phyloP scores from a whole-genome alignment of 2,888 invertebrate species.

The Idaea straminata region DNA sequence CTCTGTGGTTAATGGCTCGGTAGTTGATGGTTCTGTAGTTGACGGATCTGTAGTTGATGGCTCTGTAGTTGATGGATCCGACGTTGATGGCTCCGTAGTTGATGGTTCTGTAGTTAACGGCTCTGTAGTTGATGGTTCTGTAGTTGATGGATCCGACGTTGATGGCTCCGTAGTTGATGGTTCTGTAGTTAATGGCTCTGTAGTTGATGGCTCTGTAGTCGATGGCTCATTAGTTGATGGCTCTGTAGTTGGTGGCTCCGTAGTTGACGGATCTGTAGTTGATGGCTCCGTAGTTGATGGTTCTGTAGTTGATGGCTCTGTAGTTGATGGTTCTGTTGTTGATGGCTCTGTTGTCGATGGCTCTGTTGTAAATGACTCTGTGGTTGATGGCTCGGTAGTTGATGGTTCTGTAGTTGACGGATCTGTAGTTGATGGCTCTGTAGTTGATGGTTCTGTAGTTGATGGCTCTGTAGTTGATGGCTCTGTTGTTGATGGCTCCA shows the following conservation, averaged over 20 bases:
- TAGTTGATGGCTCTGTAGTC: neutral
- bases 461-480: neutral
- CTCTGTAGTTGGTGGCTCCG: neutral
- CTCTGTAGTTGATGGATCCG: neutral
- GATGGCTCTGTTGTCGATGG: neutral
- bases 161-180: neutral
- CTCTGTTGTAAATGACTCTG: neutral
- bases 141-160: neutral
- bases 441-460: neutral
- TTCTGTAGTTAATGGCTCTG: neutral
- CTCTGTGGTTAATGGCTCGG: neutral
- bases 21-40: neutral
- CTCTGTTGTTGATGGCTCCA: neutral
- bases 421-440: neutral
- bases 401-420: conserved; percentile 2
- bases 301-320: neutral
- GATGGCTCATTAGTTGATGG: neutral
- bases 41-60: neutral
- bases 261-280: no score
- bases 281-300: neutral
- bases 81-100: neutral
- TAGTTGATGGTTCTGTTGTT: neutral
- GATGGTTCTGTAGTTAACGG: neutral
- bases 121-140: neutral
- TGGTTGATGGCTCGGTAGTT: neutral